Percentiles rank a stretch among this genome's conserved stretches.
These are phyloP conservation scores for Apoderus coryli DNA, from an alignment of 2,888 invertebrate genomes.

Conservation along the genomic window DNA sequence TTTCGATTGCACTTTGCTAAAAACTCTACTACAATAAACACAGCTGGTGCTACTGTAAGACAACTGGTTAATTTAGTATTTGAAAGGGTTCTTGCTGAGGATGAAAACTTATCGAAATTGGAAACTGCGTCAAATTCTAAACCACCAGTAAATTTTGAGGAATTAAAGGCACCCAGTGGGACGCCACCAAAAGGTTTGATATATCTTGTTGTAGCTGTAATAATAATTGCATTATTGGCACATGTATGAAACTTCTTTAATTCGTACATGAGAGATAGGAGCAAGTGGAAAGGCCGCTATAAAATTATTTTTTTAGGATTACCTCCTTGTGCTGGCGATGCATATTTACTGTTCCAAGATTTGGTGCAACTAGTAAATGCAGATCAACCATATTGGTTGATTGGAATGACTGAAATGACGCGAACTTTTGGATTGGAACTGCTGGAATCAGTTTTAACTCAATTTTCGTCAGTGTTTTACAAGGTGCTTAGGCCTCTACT, in stretches of 20 bases:
- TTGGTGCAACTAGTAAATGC: constrained; percentile 93
- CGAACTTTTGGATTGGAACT: constrained; percentile 92
- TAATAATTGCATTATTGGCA: too few relatives aligned
- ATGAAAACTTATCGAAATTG: constrained; percentile 35
- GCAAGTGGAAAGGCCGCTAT: too few relatives aligned
- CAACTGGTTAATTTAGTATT: constrained; percentile 88
- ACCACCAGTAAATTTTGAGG: constrained; percentile 64
- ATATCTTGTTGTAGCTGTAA: too few relatives aligned
- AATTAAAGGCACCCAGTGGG: constrained; percentile 60
- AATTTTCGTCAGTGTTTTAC: constrained; percentile 72
- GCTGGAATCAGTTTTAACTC: constrained; percentile 81
- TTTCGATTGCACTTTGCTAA: constrained; percentile 93
- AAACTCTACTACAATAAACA: constrained; percentile 90
- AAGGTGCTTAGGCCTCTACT: constrained; percentile 56
- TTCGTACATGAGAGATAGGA: too few relatives aligned
- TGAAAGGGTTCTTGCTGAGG: constrained; percentile 68
- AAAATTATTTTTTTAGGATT: constrained; percentile 34
- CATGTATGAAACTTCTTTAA: too few relatives aligned
- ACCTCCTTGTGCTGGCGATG: constrained; percentile 81
- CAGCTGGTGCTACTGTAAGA: constrained; percentile 93
- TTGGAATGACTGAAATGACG: constrained; percentile 94
- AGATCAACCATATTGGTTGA: constrained; percentile 89
- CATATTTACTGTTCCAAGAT: constrained; percentile 93
- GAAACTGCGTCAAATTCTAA: too few relatives aligned
- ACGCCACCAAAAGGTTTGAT: constrained; percentile 63